Evolutionary conservation across 1,140 invertebrate species (phyloP), one percentile per base, ranked within the genome.

Genomic region (Drosophila ohnishii): DNA sequence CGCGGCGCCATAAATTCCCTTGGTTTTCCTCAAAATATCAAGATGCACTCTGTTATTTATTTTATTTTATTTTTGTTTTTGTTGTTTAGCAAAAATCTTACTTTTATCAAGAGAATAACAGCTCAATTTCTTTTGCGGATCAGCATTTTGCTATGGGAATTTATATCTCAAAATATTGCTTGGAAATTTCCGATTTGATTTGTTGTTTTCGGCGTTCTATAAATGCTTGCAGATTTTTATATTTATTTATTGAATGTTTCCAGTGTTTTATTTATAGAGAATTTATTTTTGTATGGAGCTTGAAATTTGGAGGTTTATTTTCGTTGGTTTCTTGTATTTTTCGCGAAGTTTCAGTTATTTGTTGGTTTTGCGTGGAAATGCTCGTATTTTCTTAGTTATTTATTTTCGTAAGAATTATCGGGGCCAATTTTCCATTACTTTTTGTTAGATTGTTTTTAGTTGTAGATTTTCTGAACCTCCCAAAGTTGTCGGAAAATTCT

Each of bases 1-100:
- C 90, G 90, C 58, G 90, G 90, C 78, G 90, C 90, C 90, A 91
- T 91, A 90, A 80, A 86, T 80, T 73, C 65, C 71, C 65, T 13
- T 47, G 35, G 8, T 39, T 74, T 35, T 19, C 11, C 47, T 73
- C 19, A 47, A 53, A 40, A 19, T 32, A 39, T 50, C 19, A 37
- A 55, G 16, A 53, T 5, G 45, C 60, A 58, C 51, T 58, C 42
- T 40, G 44, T 9, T 9, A 16, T 19, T 50, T 11, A 28, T 32
- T 19, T 50, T 11, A 28, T 9, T 48, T 30, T 1, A 11, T 5
- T 28, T n/a, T 3, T n/a, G 4, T 60, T 61, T 7, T 22, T 11
- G 3, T 32, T 35, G 22, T 51, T 3, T 56, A 45, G 19, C 5
- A 22, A 14, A 11, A 56, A 59, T 57, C 9, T 30, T 59, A 1